A percentile compares a stretch with the other conserved stretches of the same genome.
These are phyloP conservation scores for Clarias laeviceps DNA, from an alignment of 2,797 vertebrate species.

Conservation along the genomic window DNA sequence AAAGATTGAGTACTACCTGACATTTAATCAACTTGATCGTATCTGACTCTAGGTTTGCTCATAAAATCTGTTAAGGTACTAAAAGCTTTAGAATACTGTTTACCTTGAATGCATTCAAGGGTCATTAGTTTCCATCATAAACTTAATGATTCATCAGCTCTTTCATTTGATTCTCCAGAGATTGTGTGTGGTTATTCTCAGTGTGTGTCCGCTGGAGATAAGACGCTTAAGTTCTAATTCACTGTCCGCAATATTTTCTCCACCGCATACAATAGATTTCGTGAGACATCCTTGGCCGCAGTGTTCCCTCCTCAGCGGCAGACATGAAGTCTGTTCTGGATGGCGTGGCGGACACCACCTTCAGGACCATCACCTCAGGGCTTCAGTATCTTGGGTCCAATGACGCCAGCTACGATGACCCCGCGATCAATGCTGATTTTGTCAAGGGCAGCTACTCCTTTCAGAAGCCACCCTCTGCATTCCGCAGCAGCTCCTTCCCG, in stretches of 20 bases:
- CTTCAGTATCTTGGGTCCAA: conserved; percentile 93
- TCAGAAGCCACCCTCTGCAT: conserved; percentile 92
- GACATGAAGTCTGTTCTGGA: conserved; percentile 97
- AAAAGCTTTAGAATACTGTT: not conserved
- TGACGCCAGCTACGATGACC: conserved; percentile 86
- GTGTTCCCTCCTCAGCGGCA: conserved; percentile 70
- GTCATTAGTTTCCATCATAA: not conserved
- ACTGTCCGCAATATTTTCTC: conserved; percentile 56
- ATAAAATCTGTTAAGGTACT: not conserved
- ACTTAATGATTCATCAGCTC: not conserved
- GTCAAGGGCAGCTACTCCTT: conserved; percentile 76
- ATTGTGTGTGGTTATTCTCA: conserved; percentile 9
- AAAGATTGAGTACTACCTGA: conserved; percentile 1
- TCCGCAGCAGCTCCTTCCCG: conserved; percentile 89
- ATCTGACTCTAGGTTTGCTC: not conserved
- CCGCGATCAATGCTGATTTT: conserved; percentile 70
- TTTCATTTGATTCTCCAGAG: conserved; percentile 13
- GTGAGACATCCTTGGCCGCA: conserved; percentile 65
- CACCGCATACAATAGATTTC: conserved; percentile 68
- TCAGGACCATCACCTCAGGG: conserved; percentile 98
- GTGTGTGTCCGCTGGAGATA: conserved; percentile 29
- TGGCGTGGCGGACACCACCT: conserved; percentile 96
- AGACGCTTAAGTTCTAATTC: conserved; percentile 24
- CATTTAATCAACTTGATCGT: conserved; percentile 17
- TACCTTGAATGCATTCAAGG: conserved; percentile 1